Evolutionary conservation across 2,113 vertebrate genomes (phyloP).

Genomic region (Pholis gunnellus): DNA sequence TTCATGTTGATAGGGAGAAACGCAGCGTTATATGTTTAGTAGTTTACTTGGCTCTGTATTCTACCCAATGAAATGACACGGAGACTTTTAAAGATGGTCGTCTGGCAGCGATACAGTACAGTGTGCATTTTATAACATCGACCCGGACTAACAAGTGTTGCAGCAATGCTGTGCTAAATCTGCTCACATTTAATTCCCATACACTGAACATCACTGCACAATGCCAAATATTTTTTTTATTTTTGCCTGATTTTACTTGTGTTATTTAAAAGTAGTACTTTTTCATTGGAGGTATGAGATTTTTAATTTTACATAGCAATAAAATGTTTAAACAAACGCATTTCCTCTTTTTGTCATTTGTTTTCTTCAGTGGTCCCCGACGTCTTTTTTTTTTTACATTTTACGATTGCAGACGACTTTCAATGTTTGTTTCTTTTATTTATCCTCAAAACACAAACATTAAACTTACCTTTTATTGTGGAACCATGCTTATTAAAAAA

Average conservation of each 20-base stretch:
- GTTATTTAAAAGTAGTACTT: slow-evolving; percentile 66
- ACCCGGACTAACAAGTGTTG: slow-evolving; percentile 23
- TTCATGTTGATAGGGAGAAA: slow-evolving; percentile 61
- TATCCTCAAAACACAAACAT: neutral
- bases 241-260: slow-evolving; percentile 71
- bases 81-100: slow-evolving; percentile 44
- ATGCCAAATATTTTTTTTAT: slow-evolving; percentile 80
- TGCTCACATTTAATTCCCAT: slow-evolving; percentile 26
- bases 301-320: slow-evolving; percentile 87
- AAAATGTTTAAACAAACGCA: slow-evolving; percentile 80
- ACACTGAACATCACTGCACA: slow-evolving; percentile 50
- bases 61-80: slow-evolving; percentile 20
- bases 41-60: slow-evolving; percentile 49
- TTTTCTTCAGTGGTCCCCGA: neutral
- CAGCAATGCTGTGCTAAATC: slow-evolving; percentile 42
- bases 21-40: slow-evolving; percentile 60
- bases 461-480: neutral
- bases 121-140: slow-evolving; percentile 51
- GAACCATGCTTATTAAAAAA: neutral
- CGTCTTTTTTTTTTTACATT: neutral
- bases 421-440: neutral
- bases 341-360: slow-evolving; percentile 16
- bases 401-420: neutral
- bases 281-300: slow-evolving; percentile 74
- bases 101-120: slow-evolving; percentile 29